Evolutionary conservation across 2,888 invertebrate genomes (phyloP), one percentile per base, ranked within the genome.

Genomic region (Meiosimyza decipiens): DNA sequence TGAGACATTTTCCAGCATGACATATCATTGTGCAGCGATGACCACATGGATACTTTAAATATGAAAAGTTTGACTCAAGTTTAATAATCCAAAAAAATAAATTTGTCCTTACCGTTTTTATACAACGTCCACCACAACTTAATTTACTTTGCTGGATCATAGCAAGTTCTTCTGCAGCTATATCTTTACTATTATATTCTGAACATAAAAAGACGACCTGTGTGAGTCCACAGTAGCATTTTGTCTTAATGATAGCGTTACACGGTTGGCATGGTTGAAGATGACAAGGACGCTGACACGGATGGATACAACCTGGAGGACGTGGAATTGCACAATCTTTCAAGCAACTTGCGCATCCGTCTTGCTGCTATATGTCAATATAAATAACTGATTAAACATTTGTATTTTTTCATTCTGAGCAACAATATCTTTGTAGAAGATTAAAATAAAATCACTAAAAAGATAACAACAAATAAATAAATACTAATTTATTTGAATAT

Each of bases 151-250:
- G 83, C 12, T 79, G 80, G 1, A 74, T 77, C 66, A 78, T 76
- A 13, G 71, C 15, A 1, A 88, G 87, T 60, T 88, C 87, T 52
- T 88, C 85, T 68, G 84, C 86, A 52, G 84, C 82, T 2, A 85
- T 86, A 63, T 89, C 89, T 15, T 90, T 88, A 3, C 87, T 83
- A 0, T 90, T 89, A 84, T 93, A 90, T 78, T 93, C 92, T 51
- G 87, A 87, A 82, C 98, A 98, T 49, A 91, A 89, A 70, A 95
- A 89, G 80, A 94, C 93, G 5, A 94, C 88, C 76, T 93, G 92
- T 70, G 92, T 92, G 6, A 95, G 88, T 0, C 92, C 92, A 83
- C 98, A 98, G 83, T 97, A 95, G 79, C 98, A 98, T 51, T 91
- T 89, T 65, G 92, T 84, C 80, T 92, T 89, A 40, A 94, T 89